A percentile compares a stretch with the other conserved stretches of the same genome.
These are phyloP conservation scores for Mugil cephalus DNA, from an alignment of 2,113 vertebrate genomes.

Conservation along the genomic window DNA sequence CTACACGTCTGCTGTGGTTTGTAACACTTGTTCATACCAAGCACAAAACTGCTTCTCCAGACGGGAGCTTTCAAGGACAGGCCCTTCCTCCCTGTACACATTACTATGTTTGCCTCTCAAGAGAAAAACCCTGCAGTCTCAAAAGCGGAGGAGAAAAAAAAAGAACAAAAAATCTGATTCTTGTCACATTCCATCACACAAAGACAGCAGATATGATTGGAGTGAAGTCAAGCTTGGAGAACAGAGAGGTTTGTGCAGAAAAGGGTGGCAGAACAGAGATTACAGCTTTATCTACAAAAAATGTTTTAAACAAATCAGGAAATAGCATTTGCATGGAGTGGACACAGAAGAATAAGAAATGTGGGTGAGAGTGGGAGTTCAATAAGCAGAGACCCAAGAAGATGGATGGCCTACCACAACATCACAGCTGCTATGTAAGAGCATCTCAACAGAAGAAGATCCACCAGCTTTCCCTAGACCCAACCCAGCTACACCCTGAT, in stretches of 20 bases:
- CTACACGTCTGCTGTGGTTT: conserved; percentile 10
- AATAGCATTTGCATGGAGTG: conserved; percentile 42
- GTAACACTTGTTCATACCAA: conserved; percentile 20
- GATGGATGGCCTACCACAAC: no score
- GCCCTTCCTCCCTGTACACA: not conserved
- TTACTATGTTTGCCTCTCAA: not conserved
- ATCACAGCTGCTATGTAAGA: no score
- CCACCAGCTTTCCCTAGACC: no score
- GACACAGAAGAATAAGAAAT: conserved; percentile 22
- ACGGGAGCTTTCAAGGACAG: conserved; percentile 51
- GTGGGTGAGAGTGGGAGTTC: no score
- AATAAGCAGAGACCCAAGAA: no score
- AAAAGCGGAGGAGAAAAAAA: conserved; percentile 26
- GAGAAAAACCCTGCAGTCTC: conserved; percentile 16
- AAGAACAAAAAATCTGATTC: conserved; percentile 50
- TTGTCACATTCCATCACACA: conserved; percentile 75
- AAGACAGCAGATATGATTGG: conserved; percentile 51
- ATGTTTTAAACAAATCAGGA: conserved; percentile 30
- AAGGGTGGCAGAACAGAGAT: conserved; percentile 4
- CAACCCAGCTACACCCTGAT: no score
- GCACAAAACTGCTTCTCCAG: conserved; percentile 22
- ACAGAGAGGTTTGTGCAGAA: conserved; percentile 36
- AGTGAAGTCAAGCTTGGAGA: conserved; percentile 58
- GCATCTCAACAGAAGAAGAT: no score
- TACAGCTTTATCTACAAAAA: conserved; percentile 39